A percentile compares a stretch with the other conserved stretches of the same genome.
phyloP scores from a whole-genome alignment of 2,888 invertebrate species.

The Drosophila vallismaia region DNA sequence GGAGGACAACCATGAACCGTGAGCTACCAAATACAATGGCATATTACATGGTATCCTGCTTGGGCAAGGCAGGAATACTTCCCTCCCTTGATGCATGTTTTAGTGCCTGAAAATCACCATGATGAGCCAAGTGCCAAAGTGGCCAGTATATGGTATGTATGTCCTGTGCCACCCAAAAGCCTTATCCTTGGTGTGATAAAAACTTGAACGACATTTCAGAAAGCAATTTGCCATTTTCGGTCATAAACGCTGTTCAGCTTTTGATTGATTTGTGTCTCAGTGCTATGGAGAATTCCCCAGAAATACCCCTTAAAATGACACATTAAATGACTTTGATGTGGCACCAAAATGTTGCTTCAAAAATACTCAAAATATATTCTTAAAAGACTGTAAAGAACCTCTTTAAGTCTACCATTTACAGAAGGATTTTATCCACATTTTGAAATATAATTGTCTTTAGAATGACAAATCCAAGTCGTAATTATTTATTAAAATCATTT shows the following conservation, averaged over 20 bases:
- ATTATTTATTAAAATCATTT: background rate
- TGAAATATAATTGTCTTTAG: too few species aligned
- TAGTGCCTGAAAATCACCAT: conserved; percentile 65
- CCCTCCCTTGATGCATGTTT: conserved; percentile 68
- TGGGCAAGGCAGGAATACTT: conserved; percentile 18
- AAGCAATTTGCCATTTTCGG: conserved; percentile 73
- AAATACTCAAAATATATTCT: background rate
- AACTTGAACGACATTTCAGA: conserved; percentile 56
- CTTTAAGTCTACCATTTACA: background rate
- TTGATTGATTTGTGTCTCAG: conserved; percentile 69
- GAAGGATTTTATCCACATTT: too few species aligned
- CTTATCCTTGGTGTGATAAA: conserved; percentile 33
- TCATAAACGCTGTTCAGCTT: conserved; percentile 68
- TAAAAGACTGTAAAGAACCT: background rate
- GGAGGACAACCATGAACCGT: conserved; percentile 31
- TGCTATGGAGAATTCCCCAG: conserved; percentile 1
- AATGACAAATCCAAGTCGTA: too few species aligned
- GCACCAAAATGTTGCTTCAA: background rate
- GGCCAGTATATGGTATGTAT: conserved; percentile 30
- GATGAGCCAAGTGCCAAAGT: conserved; percentile 64
- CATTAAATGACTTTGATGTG: conserved; percentile 46
- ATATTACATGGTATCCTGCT: conserved; percentile 63
- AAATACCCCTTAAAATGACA: conserved; percentile 45
- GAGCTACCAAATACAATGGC: conserved; percentile 54
- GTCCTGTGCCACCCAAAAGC: background rate